These are phyloP conservation scores for Drosophila histrio DNA, from an alignment of 2,888 invertebrate species.

Conservation along the genomic window DNA sequence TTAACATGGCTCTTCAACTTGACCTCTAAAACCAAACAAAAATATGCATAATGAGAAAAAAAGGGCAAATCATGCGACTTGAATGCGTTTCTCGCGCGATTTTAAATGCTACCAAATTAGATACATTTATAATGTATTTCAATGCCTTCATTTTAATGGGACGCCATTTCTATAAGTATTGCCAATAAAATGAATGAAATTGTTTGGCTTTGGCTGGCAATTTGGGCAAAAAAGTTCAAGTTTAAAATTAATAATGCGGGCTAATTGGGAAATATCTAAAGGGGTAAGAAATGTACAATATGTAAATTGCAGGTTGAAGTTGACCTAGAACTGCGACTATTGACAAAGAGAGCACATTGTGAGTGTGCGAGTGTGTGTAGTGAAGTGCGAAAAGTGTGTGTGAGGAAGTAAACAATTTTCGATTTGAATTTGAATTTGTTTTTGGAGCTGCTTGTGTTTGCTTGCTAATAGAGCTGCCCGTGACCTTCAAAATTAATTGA, in stretches of 20 bases:
- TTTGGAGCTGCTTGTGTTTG: constrained; percentile 41
- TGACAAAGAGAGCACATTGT: constrained; percentile 44
- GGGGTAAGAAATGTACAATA: constrained; percentile 24
- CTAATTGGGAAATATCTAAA: constrained; percentile 66
- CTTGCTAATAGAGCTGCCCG: constrained; percentile 59
- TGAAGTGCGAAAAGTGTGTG: constrained; percentile 64
- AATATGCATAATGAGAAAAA: constrained; percentile 20
- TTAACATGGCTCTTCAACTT: constrained; percentile 30
- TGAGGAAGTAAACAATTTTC: constrained; percentile 66
- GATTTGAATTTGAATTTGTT: constrained; percentile 2
- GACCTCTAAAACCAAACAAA: constrained; percentile 38
- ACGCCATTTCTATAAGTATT: constrained; percentile 24
- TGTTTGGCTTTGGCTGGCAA: constrained; percentile 22
- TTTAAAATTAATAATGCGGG: constrained; percentile 71
- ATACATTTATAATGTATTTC: constrained; percentile 14
- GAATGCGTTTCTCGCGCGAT: constrained; percentile 43
- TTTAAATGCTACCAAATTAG: constrained; percentile 32
- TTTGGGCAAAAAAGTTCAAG: constrained; percentile 61
- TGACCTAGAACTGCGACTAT: constrained; percentile 67
- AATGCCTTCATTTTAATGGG: constrained; percentile 29
- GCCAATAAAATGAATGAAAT: constrained; percentile 34
- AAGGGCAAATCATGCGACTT: constrained; percentile 46
- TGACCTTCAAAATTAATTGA: constrained; percentile 75
- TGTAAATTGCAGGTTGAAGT: constrained; percentile 61
- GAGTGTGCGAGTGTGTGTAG: constrained; percentile 19